These are phyloP conservation scores for Trachelipus rathkii DNA, from an alignment of 1,140 invertebrate genomes.

Conservation along the genomic window DNA sequence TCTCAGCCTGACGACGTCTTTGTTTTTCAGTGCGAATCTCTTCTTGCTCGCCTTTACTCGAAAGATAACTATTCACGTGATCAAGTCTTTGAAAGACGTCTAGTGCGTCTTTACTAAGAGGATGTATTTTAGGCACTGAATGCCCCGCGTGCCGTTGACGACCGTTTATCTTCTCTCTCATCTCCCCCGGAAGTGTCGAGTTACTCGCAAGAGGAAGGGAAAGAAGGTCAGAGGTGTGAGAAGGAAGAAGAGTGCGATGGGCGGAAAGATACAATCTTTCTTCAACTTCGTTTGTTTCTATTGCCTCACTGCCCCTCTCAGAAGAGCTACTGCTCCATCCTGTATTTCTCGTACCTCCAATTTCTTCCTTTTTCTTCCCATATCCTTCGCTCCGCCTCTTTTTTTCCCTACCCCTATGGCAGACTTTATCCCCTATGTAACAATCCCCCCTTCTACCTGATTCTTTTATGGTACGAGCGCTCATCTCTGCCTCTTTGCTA, in stretches of 20 bases:
- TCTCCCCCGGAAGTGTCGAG: constrained; percentile 44
- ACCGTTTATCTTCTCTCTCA: constrained; percentile 23
- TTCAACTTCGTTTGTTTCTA: constrained; percentile 17
- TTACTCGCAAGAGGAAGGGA: constrained; percentile 30
- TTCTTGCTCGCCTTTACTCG: constrained; percentile 17
- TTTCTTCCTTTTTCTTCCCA: neutral
- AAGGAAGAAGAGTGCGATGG: constrained; percentile 1
- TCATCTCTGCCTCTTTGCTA: constrained; percentile 15
- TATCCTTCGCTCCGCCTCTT: neutral
- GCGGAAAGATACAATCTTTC: constrained; percentile 22
- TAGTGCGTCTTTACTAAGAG: constrained; percentile 27
- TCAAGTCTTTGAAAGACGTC: neutral
- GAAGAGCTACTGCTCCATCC: constrained; percentile 28
- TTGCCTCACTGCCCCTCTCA: constrained; percentile 23
- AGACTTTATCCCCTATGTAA: neutral
- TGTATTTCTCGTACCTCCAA: neutral
- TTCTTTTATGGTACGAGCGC: constrained; percentile 25
- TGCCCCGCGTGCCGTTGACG: constrained; percentile 25
- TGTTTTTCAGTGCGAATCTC: constrained; percentile 22
- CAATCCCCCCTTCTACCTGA: constrained; percentile 29
- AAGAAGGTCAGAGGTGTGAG: constrained; percentile 27
- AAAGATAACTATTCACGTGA: constrained; percentile 18
- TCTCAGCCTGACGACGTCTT: constrained; percentile 35
- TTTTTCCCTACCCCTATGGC: neutral
- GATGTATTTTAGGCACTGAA: constrained; percentile 38